phyloP scores from a whole-genome alignment of 2,113 vertebrate species.

The Caranx melampygus region DNA sequence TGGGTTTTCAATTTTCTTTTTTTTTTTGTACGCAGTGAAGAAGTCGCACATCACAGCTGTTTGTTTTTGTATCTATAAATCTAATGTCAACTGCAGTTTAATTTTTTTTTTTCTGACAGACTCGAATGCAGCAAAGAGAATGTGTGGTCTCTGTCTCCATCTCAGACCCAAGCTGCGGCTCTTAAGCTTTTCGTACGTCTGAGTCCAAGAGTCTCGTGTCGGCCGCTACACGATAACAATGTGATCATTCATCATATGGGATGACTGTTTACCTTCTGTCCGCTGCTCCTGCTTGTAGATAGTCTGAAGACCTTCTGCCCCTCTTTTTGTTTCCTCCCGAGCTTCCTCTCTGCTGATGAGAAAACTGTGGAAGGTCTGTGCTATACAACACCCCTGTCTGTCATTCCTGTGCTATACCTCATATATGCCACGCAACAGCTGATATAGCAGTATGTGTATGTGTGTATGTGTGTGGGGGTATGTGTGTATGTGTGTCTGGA shows the following conservation, averaged over 20 bases:
- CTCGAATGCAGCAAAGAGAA: conserved; percentile 68
- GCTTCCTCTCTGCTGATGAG: conserved; percentile 29
- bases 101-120: conserved; percentile 44
- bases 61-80: conserved; percentile 47
- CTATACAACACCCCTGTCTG: conserved; percentile 2
- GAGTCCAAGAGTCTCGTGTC: conserved; percentile 12
- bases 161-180: conserved; percentile 42
- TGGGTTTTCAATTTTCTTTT: conserved; percentile 27
- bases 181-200: conserved; percentile 25
- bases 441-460: conserved; percentile 50
- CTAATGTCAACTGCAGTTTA: conserved; percentile 9
- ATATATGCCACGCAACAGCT: conserved; percentile 61
- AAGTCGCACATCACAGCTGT: conserved; percentile 13
- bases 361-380: conserved; percentile 26
- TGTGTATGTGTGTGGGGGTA: conserved; percentile 40
- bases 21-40: conserved; percentile 38
- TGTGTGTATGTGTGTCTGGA: conserved; percentile 31
- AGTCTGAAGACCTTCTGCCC: conserved; percentile 38
- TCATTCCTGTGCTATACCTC: conserved; percentile 69
- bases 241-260: conserved; percentile 49
- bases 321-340: not conserved
- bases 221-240: conserved; percentile 16
- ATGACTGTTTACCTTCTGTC: conserved; percentile 44
- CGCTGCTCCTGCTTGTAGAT: conserved; percentile 48
- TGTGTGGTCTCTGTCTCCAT: conserved; percentile 51